phyloP scores from a whole-genome alignment of 1,140 invertebrate genomes.

The Saccostrea glomerata region DNA sequence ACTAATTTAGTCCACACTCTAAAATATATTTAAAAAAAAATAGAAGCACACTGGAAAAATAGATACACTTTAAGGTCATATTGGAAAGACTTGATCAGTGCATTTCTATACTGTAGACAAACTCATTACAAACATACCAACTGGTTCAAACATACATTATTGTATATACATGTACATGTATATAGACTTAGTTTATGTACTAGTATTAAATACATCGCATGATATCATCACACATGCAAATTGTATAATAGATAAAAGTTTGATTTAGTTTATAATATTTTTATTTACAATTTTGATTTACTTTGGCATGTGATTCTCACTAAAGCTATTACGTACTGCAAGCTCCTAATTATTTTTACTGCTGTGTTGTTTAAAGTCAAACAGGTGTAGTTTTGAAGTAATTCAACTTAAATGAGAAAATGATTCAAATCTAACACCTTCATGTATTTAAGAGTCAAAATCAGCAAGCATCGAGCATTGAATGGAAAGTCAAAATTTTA shows the following conservation, averaged over 20 bases:
- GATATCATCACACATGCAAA: no score
- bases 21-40: not conserved
- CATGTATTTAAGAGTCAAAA: no score
- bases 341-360: constrained; percentile 15
- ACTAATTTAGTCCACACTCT: not conserved
- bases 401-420: not conserved
- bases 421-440: no score
- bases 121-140: no score
- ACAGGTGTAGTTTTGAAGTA: not conserved
- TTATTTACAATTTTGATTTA: not conserved
- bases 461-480: no score
- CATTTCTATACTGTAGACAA: no score
- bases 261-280: not conserved
- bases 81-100: not conserved
- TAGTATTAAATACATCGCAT: no score
- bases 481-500: no score
- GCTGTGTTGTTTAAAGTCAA: not conserved
- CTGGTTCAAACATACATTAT: no score
- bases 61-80: not conserved
- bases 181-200: no score
- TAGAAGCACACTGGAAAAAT: not conserved
- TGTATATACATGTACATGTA: no score
- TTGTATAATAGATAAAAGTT: no score
- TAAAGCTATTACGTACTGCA: constrained; percentile 21
- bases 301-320: not conserved